Evolutionary conservation across 2,113 vertebrate genomes (phyloP), one percentile per base, ranked within the genome.

Genomic region (Scolopax mira): DNA sequence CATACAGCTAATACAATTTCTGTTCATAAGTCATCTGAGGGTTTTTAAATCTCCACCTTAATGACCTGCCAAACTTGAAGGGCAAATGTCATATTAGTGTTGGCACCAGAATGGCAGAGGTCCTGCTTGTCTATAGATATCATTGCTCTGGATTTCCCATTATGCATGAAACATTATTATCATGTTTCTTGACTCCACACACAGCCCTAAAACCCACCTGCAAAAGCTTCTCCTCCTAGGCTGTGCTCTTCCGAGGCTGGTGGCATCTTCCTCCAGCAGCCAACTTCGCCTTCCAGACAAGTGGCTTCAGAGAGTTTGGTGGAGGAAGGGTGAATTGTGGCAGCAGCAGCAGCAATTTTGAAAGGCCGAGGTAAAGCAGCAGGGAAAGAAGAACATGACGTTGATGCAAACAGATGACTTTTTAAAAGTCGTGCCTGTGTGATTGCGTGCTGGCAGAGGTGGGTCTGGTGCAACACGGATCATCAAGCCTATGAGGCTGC

Each of bases 401-500:
- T 4, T 52, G 46, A 66, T 51, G 33, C 9, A 35, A 72, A 55
- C 5, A 41, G 35, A 33, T n/a, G 3, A 49, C 14, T 46, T 85
- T 58, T 79, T 0, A 2, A 39, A 64, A 66, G 25, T 11, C 0
- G 0, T 42, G 31, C 4, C 69, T 18, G 14, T 13, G 23, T 4
- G 17, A 10, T 13, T 21, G 18, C 35, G 2, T 18, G 5, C 62
- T n/a, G 42, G 55, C 69, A 24, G 18, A 18, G 41, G 22, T n/a
- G 54, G 25, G 13, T 14, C 5, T 14, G 62, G 31, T 7, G 19
- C 62, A 23, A 31, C 28, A 16, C 5, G 16, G 62, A 22, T 13
- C 71, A 46, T 24, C 64, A 25, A 55, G 25, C 5, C 18, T 6
- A 7, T 0, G 0, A 37, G 10, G 31, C 10, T 7, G 2, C 7